Evolutionary conservation across 1,140 invertebrate genomes (phyloP).

Genomic region (Neelides sp.): DNA sequence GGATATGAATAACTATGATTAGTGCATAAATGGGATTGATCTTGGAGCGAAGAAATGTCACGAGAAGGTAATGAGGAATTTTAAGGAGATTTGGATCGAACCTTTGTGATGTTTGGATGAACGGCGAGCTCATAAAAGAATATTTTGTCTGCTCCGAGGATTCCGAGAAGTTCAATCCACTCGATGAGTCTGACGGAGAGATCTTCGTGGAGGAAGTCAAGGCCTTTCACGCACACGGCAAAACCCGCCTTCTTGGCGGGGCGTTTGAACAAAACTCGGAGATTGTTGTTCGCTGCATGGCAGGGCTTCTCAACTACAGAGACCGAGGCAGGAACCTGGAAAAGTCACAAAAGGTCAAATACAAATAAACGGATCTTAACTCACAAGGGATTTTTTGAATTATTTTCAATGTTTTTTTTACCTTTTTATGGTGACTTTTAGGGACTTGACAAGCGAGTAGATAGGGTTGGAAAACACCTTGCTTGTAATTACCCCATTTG

Average conservation of each 20-base stretch:
- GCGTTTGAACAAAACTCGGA: slow-evolving; percentile 70
- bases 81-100: too few relatives aligned
- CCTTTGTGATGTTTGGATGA: slow-evolving; percentile 80
- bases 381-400: not conserved
- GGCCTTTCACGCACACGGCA: slow-evolving; percentile 85
- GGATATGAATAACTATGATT: too few relatives aligned
- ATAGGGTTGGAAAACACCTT: slow-evolving; percentile 81
- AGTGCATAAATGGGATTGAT: too few relatives aligned
- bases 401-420: not conserved
- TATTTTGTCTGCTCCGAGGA: slow-evolving; percentile 81
- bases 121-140: slow-evolving; percentile 84
- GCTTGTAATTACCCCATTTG: slow-evolving; percentile 88
- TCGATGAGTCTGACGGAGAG: slow-evolving; percentile 78
- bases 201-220: slow-evolving; percentile 85
- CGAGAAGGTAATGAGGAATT: too few relatives aligned
- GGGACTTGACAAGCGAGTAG: slow-evolving; percentile 75
- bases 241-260: slow-evolving; percentile 60
- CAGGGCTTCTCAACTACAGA: slow-evolving; percentile 73
- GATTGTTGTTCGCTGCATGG: slow-evolving; percentile 70
- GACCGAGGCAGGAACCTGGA: slow-evolving; percentile 62
- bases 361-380: not conserved
- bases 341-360: slow-evolving; percentile 6
- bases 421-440: slow-evolving; percentile 45
- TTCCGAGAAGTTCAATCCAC: slow-evolving; percentile 77
- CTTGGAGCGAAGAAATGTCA: too few relatives aligned